A percentile compares a stretch with the other conserved stretches of the same genome.
Conservation (phyloP, 2,888 invertebrate species). For the Spicauda simplicius region DNA sequence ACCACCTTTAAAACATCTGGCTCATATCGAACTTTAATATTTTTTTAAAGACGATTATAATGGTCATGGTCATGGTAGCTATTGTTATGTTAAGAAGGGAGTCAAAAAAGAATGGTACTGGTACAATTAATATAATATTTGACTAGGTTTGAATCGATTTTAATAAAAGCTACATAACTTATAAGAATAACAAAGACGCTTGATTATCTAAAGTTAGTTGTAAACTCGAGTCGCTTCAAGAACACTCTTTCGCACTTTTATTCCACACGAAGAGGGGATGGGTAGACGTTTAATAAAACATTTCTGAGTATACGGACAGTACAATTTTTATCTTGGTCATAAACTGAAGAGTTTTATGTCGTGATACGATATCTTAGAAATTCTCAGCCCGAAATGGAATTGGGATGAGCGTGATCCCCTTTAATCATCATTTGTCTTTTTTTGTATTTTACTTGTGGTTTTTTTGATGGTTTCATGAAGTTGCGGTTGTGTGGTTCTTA, state of each 20-base stretch:
- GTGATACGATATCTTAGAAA: constrained; percentile 18
- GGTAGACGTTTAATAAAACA: constrained; percentile 23
- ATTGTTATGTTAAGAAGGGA: too few relatives aligned
- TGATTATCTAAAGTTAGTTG: too few relatives aligned
- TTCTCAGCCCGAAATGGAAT: constrained; percentile 18
- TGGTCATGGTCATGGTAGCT: too few relatives aligned
- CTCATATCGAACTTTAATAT: too few relatives aligned
- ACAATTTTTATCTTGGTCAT: constrained; percentile 18
- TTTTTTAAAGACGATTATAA: too few relatives aligned
- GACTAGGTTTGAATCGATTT: too few relatives aligned
- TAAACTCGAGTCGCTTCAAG: too few relatives aligned
- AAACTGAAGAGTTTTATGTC: constrained; percentile 23
- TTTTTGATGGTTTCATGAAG: neutral
- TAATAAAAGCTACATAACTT: too few relatives aligned
- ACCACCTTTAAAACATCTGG: too few relatives aligned
- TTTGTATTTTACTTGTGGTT: neutral
- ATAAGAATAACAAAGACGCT: too few relatives aligned
- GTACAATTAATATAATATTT: too few relatives aligned
- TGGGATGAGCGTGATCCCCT: neutral
- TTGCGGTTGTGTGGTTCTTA: neutral
- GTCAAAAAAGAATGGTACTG: too few relatives aligned
- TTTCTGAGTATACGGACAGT: constrained; percentile 10
- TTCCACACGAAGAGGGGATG: neutral
- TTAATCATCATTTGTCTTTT: constrained; percentile 9
- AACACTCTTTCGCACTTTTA: neutral